Percentiles rank a stretch among this genome's conserved stretches.
These are phyloP conservation scores for Dorcus hopei DNA, from an alignment of 2,888 invertebrate species.

Conservation along the genomic window DNA sequence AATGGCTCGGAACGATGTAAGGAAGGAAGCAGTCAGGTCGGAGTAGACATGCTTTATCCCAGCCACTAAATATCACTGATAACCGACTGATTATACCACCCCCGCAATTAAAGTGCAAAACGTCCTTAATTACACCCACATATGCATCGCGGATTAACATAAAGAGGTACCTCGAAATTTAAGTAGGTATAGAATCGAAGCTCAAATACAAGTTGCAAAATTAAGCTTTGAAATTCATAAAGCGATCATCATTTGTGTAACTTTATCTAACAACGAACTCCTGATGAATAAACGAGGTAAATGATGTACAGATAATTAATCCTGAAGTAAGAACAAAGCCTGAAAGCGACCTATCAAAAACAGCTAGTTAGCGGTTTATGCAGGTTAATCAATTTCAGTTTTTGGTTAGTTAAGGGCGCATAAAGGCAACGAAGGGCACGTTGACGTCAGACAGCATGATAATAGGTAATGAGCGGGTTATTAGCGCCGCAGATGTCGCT, in stretches of 20 bases:
- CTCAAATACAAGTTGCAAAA: too few relatives aligned
- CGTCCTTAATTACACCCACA: slow-evolving; percentile 4
- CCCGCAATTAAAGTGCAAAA: not conserved
- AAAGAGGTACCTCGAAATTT: too few relatives aligned
- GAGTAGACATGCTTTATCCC: slow-evolving; percentile 31
- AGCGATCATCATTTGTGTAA: not conserved
- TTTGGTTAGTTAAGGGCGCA: slow-evolving; percentile 43
- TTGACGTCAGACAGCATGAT: slow-evolving; percentile 41
- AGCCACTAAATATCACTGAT: slow-evolving; percentile 39
- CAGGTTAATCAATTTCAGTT: slow-evolving; percentile 45
- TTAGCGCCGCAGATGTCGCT: slow-evolving; percentile 42
- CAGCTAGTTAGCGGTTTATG: slow-evolving; percentile 43
- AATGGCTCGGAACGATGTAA: slow-evolving; percentile 45
- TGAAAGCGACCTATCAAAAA: slow-evolving; percentile 37
- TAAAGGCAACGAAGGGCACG: slow-evolving; percentile 34
- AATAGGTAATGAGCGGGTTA: slow-evolving; percentile 47
- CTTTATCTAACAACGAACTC: not conserved
- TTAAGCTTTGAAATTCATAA: too few relatives aligned
- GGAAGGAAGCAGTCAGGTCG: slow-evolving; percentile 44
- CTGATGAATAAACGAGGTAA: slow-evolving; percentile 21
- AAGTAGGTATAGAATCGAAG: too few relatives aligned
- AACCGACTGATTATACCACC: slow-evolving; percentile 27
- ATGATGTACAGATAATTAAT: slow-evolving; percentile 21
- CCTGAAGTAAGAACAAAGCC: slow-evolving; percentile 21
- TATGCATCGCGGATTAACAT: not conserved